These are phyloP conservation scores for Hippocampus kuda DNA, from an alignment of 2,797 vertebrate genomes.

Conservation along the genomic window DNA sequence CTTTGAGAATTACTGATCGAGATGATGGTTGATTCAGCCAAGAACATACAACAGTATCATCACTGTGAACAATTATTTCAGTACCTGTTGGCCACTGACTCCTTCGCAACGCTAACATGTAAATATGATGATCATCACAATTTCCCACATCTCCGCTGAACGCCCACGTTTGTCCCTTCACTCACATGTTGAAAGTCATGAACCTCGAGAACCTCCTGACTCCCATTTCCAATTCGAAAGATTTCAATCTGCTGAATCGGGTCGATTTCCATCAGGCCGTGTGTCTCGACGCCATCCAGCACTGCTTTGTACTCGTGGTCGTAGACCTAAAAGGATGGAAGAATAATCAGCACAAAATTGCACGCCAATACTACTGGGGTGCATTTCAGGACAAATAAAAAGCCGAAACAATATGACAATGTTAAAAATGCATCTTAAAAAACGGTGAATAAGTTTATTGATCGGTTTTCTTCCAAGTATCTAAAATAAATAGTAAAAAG, in stretches of 20 bases:
- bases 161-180: conserved; percentile 6
- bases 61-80: not conserved
- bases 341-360: conserved; percentile 13
- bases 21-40: too few relatives aligned
- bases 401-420: not conserved
- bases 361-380: not conserved
- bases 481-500: conserved; percentile 40
- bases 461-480: conserved; percentile 19
- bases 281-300: conserved; percentile 75
- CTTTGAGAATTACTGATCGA: too few relatives aligned
- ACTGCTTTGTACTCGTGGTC: conserved; percentile 83
- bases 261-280: conserved; percentile 86
- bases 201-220: conserved; percentile 84
- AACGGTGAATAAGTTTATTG: conserved; percentile 5
- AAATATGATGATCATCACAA: not conserved
- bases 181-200: conserved; percentile 93
- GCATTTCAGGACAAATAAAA: not conserved
- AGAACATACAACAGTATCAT: too few relatives aligned
- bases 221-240: conserved; percentile 82
- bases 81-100: not conserved
- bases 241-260: conserved; percentile 73
- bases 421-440: conserved; percentile 2
- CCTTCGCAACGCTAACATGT: not conserved
- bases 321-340: conserved; percentile 72
- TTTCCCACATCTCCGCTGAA: not conserved